Evolutionary conservation across 2,888 invertebrate genomes (phyloP).

Genomic region (Ectemnius continuus): DNA sequence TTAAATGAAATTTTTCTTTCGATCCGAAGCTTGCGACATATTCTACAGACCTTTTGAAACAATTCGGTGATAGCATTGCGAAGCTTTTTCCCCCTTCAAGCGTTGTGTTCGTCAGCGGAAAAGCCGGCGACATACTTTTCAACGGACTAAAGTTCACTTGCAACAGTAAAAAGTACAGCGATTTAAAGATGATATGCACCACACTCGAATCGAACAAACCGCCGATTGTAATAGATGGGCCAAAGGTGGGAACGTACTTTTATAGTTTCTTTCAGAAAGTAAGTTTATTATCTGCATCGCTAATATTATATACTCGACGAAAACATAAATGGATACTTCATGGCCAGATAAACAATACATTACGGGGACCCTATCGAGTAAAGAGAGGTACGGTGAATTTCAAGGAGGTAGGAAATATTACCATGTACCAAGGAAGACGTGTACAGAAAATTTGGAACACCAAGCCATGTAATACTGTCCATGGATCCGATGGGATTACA

Average conservation of each 20-base stretch:
- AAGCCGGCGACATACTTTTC: slow-evolving; percentile 81
- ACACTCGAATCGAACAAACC: slow-evolving; percentile 51
- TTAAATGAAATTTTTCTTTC: not conserved
- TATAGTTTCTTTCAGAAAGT: slow-evolving; percentile 56
- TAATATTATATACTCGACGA: not conserved
- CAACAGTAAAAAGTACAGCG: slow-evolving; percentile 65
- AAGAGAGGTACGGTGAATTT: slow-evolving; percentile 80
- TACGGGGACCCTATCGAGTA: slow-evolving; percentile 80
- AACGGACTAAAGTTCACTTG: slow-evolving; percentile 81
- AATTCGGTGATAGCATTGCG: slow-evolving; percentile 80
- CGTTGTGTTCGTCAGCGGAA: slow-evolving; percentile 79
- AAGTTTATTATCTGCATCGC: not conserved
- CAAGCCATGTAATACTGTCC: slow-evolving; percentile 79
- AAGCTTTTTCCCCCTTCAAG: slow-evolving; percentile 79
- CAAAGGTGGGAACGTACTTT: slow-evolving; percentile 42
- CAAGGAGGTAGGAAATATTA: slow-evolving; percentile 79
- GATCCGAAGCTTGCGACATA: slow-evolving; percentile 77
- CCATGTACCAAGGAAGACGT: slow-evolving; percentile 77
- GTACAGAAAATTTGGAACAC: slow-evolving; percentile 75
- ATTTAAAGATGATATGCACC: slow-evolving; percentile 58
- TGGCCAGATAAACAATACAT: slow-evolving; percentile 79
- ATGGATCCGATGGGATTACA: slow-evolving; percentile 81
- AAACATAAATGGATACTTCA: not conserved
- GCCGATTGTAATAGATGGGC: slow-evolving; percentile 49
- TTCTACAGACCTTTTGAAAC: slow-evolving; percentile 77